Conservation (phyloP, 2,113 vertebrate species). For the Semicossyphus pulcher region DNA sequence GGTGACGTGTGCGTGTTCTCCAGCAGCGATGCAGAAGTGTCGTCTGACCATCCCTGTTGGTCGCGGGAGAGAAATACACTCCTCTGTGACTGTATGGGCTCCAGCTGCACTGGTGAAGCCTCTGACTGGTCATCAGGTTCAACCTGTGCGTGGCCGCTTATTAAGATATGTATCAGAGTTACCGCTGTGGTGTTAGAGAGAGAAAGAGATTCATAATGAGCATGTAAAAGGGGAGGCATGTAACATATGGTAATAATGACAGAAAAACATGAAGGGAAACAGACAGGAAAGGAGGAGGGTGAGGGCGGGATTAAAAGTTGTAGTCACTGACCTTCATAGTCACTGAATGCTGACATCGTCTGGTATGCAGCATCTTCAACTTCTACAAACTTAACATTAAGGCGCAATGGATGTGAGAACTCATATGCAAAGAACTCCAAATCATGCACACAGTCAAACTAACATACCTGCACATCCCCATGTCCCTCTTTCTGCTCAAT, state of each 20-base stretch:
- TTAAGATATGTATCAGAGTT: conserved; percentile 51
- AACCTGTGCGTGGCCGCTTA: not conserved
- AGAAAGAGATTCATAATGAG: not conserved
- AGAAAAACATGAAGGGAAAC: not conserved
- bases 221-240: not conserved
- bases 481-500: conserved; percentile 74
- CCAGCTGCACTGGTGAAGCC: not conserved
- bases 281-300: not conserved
- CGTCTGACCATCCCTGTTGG: not conserved
- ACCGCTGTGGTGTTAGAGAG: conserved; percentile 53
- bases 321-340: conserved; percentile 60
- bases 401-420: conserved; percentile 9
- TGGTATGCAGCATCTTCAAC: conserved; percentile 60
- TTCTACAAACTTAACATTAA: conserved; percentile 65
- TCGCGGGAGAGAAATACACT: conserved; percentile 30
- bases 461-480: conserved; percentile 68
- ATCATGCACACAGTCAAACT: too few relatives aligned
- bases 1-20: not conserved
- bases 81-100: conserved; percentile 33
- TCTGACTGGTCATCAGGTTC: conserved; percentile 7
- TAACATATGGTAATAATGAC: not conserved
- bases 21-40: not conserved
- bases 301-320: not conserved
- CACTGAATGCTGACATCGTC: conserved; percentile 55
- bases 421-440: not conserved